Conservation (phyloP, 1,140 invertebrate species). For the Conus ventricosus region DNA sequence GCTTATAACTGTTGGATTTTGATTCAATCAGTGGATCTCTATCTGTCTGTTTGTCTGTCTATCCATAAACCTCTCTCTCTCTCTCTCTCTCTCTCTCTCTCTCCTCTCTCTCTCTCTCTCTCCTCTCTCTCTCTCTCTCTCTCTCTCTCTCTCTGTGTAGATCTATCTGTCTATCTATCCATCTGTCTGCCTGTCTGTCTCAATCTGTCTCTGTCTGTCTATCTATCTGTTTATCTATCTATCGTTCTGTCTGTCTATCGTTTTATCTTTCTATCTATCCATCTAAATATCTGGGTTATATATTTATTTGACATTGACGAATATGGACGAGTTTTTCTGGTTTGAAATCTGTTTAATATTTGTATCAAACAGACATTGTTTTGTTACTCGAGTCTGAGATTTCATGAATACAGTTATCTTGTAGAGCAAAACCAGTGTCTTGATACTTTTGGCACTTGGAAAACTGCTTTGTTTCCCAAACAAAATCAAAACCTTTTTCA, state of each 20-base stretch:
- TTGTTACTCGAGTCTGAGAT: neutral
- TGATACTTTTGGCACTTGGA: neutral
- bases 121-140: conserved; percentile 32
- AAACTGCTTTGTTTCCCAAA: neutral
- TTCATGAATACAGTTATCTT: neutral
- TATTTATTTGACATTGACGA: neutral
- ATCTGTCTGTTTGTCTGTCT: neutral
- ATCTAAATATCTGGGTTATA: no score
- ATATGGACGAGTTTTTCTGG: neutral
- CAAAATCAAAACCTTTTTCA: no score
- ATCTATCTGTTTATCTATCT: neutral
- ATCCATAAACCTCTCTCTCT: neutral
- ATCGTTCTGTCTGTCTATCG: neutral
- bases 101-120: conserved; percentile 31
- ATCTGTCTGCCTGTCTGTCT: no score
- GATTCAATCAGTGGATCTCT: neutral
- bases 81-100: conserved; percentile 37
- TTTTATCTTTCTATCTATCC: neutral
- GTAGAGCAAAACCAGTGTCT: no score
- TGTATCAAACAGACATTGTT: no score
- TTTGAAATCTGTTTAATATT: no score
- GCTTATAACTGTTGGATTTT: no score
- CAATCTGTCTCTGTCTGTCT: conserved; percentile 21
- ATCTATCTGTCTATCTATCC: no score
- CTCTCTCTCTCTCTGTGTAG: neutral